Conservation (phyloP, 2,797 vertebrate genomes). For the Anguilla obscura region DNA sequence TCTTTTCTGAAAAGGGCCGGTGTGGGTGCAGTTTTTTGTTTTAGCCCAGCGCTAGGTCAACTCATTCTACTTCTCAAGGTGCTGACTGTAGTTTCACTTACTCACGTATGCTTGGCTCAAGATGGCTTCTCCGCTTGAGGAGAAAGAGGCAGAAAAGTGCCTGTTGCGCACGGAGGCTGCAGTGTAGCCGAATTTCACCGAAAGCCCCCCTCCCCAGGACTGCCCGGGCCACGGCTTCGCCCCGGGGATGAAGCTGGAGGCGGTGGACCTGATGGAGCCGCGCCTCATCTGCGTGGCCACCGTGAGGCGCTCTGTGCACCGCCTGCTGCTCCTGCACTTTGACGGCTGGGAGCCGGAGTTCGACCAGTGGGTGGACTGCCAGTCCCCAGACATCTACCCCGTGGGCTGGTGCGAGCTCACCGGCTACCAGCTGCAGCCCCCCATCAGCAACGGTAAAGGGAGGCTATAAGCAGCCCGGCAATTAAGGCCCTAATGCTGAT, state of each 20-base stretch:
- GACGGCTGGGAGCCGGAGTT: slow-evolving; percentile 95
- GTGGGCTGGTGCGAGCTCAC: slow-evolving; percentile 93
- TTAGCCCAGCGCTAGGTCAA: neutral
- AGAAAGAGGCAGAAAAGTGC: neutral
- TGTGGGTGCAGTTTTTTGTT: neutral
- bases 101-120: neutral
- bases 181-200: neutral
- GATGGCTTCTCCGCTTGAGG: neutral
- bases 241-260: slow-evolving; percentile 91
- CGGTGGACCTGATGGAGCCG: slow-evolving; percentile 95
- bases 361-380: slow-evolving; percentile 95
- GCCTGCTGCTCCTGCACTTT: slow-evolving; percentile 91
- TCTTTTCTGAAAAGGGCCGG: too few species aligned
- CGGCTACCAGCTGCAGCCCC: slow-evolving; percentile 88
- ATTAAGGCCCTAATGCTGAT: neutral
- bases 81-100: neutral
- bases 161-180: neutral
- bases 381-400: slow-evolving; percentile 94
- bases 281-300: slow-evolving; percentile 94
- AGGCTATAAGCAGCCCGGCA: neutral
- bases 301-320: slow-evolving; percentile 80
- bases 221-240: slow-evolving; percentile 84
- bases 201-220: slow-evolving; percentile 69
- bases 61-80: neutral
- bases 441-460: slow-evolving; percentile 78